A percentile compares a stretch with the other conserved stretches of the same genome.
phyloP scores from a whole-genome alignment of 1,140 invertebrate species.

The Teleopsis dalmanni region DNA sequence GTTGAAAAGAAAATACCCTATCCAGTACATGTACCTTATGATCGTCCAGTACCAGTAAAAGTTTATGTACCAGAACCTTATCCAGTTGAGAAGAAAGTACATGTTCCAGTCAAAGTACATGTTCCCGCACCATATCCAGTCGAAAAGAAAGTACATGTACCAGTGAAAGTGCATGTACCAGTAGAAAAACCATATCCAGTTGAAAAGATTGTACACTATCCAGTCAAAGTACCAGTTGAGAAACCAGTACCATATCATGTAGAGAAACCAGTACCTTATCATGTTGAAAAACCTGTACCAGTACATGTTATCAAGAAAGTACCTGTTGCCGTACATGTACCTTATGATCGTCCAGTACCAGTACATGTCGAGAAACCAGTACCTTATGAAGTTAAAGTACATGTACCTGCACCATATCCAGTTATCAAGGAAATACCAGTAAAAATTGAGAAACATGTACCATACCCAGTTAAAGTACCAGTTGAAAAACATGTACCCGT shows the following conservation, averaged over 20 bases:
- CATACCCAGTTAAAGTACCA: slow-evolving; percentile 51
- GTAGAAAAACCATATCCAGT: slow-evolving; percentile 62
- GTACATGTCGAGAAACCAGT: slow-evolving; percentile 53
- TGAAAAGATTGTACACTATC: slow-evolving; percentile 62
- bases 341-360: slow-evolving; percentile 53
- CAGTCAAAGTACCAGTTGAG: slow-evolving; percentile 62
- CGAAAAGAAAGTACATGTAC: slow-evolving; percentile 59
- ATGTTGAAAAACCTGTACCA: slow-evolving; percentile 55
- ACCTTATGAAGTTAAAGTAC: slow-evolving; percentile 52
- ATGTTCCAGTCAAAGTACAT: slow-evolving; percentile 59
- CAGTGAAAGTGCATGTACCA: slow-evolving; percentile 61
- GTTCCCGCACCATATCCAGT: slow-evolving; percentile 64
- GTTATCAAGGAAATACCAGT: slow-evolving; percentile 47
- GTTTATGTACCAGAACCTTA: slow-evolving; percentile 61
- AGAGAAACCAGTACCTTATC: slow-evolving; percentile 57
- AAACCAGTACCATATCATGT: slow-evolving; percentile 57
- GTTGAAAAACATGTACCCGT: slow-evolving; percentile 48
- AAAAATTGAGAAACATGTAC: slow-evolving; percentile 52
- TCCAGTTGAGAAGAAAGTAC: slow-evolving; percentile 59
- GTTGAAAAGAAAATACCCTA: slow-evolving; percentile 57
- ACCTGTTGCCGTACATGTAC: slow-evolving; percentile 50
- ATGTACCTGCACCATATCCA: slow-evolving; percentile 50
- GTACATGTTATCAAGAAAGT: slow-evolving; percentile 52
- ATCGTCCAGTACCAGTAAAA: slow-evolving; percentile 56
- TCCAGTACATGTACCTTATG: slow-evolving; percentile 56